These are phyloP conservation scores for Otolemur crassicaudatus DNA, from an alignment of 2,797 vertebrate genomes.

Conservation along the genomic window DNA sequence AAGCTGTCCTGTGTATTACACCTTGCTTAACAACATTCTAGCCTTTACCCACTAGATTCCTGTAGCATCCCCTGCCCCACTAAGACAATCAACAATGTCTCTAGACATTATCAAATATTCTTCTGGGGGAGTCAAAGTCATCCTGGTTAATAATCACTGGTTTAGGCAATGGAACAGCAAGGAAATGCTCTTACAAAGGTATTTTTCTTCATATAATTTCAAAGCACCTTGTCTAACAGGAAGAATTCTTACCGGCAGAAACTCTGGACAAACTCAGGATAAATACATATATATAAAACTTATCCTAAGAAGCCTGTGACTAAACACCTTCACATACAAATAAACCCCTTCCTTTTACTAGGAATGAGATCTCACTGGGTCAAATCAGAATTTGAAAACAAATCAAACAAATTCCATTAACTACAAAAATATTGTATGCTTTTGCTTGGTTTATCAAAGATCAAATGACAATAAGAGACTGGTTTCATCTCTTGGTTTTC, in stretches of 20 bases:
- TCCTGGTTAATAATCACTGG: neutral
- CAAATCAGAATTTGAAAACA: slow-evolving; percentile 12
- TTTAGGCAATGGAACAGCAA: neutral
- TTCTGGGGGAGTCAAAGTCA: neutral
- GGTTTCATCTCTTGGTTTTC: too few relatives aligned
- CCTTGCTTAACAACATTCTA: neutral
- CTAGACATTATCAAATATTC: neutral
- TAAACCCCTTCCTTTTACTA: neutral
- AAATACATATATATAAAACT: neutral
- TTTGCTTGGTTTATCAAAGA: too few relatives aligned
- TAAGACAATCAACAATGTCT: neutral
- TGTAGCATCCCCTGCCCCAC: neutral
- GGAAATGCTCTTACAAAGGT: neutral
- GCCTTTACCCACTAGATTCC: neutral
- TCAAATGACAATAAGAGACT: too few relatives aligned
- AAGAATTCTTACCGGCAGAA: slow-evolving; percentile 34
- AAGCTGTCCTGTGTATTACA: neutral
- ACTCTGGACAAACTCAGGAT: slow-evolving; percentile 8
- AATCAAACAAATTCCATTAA: slow-evolving; percentile 7
- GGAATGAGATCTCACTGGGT: neutral
- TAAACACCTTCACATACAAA: neutral
- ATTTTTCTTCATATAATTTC: slow-evolving; percentile 30
- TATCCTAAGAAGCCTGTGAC: neutral
- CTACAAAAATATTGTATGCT: too few relatives aligned
- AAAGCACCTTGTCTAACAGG: neutral